Evolutionary conservation across 2,113 vertebrate species (phyloP).

Genomic region (Agelaius phoeniceus): DNA sequence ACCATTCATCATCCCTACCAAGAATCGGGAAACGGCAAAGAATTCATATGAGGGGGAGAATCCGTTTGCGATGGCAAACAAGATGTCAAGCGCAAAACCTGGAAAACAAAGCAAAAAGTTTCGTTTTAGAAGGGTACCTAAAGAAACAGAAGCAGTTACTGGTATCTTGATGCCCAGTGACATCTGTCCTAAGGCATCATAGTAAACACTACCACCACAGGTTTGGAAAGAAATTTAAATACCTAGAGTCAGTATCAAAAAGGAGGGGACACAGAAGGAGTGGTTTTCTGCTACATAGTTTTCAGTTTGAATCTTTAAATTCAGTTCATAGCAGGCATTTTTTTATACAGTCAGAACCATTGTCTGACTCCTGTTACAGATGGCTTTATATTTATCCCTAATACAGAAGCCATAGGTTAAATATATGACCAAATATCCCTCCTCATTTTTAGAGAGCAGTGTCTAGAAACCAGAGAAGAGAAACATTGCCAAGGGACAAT

Average conservation of each 20-base stretch:
- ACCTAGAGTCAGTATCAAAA: neutral
- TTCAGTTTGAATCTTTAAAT: neutral
- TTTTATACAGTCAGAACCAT: neutral
- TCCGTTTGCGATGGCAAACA: conserved; percentile 80
- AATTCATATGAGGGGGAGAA: conserved; percentile 78
- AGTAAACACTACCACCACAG: neutral
- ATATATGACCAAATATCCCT: neutral
- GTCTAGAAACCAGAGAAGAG: neutral
- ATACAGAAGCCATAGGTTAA: neutral
- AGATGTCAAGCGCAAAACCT: conserved; percentile 82
- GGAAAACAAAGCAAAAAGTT: conserved; percentile 23
- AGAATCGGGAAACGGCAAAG: conserved; percentile 78
- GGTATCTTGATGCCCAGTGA: neutral
- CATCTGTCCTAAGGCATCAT: neutral
- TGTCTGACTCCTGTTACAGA: neutral
- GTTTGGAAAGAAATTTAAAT: neutral
- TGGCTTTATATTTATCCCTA: neutral
- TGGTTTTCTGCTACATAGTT: fast-evolving
- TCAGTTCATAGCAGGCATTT: neutral
- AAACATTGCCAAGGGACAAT: neutral
- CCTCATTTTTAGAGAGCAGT: neutral
- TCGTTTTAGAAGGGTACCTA: neutral
- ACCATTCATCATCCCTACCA: conserved; percentile 83
- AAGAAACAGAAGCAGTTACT: neutral
- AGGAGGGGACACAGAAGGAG: neutral